Conservation (phyloP, 2,797 vertebrate genomes). For the Enteromius radiatus region DNA sequence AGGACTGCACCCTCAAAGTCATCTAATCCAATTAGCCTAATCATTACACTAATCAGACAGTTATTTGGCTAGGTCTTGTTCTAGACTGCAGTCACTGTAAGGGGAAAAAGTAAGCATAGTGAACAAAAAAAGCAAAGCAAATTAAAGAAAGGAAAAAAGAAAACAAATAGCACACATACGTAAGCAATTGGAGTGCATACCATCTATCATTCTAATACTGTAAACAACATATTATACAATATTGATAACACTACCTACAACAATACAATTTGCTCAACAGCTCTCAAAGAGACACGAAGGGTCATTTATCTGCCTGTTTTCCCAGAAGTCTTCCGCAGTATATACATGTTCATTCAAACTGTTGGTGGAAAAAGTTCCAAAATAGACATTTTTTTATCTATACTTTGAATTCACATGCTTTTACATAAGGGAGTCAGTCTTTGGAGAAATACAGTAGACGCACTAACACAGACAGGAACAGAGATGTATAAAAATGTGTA, state of each 20-base stretch:
- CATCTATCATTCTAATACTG: conserved; percentile 54
- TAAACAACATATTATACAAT: conserved; percentile 58
- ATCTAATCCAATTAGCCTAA: conserved; percentile 23
- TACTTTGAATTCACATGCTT: conserved; percentile 52
- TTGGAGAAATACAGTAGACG: conserved; percentile 50
- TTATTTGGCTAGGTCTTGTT: conserved; percentile 16
- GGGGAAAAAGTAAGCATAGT: neutral
- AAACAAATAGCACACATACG: conserved; percentile 34
- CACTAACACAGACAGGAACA: conserved; percentile 48
- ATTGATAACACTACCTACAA: conserved; percentile 53
- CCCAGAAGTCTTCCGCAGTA: conserved; percentile 45
- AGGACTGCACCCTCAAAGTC: conserved; percentile 30
- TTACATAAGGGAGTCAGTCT: conserved; percentile 43
- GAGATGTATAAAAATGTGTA: conserved; percentile 67
- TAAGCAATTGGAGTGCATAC: conserved; percentile 41
- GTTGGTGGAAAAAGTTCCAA: conserved; percentile 47
- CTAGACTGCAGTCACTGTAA: neutral
- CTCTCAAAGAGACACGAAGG: conserved; percentile 32
- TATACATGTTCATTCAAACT: conserved; percentile 55
- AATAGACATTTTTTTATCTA: conserved; percentile 47
- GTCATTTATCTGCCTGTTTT: conserved; percentile 34
- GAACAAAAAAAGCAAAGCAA: neutral
- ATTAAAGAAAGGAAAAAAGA: conserved; percentile 44
- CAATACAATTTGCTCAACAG: conserved; percentile 49
- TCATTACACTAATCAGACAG: conserved; percentile 22